Evolutionary conservation across 2,797 vertebrate species (phyloP).

Genomic region (Macropus fuliginosus): DNA sequence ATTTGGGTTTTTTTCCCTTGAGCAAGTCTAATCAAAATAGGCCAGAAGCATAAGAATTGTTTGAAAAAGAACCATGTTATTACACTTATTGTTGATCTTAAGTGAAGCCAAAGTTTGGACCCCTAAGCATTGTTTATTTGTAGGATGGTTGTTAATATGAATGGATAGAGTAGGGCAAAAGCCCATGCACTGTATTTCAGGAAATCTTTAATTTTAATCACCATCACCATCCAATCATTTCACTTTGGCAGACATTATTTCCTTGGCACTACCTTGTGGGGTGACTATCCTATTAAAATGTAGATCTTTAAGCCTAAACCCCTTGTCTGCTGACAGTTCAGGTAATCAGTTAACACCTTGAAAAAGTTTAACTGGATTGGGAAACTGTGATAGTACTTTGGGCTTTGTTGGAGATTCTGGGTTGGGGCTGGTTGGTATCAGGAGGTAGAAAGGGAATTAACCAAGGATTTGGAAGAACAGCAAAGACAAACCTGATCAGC

Average conservation of each 20-base stretch:
- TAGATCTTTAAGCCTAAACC: background rate
- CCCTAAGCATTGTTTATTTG: slow-evolving; percentile 20
- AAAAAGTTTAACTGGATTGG: background rate
- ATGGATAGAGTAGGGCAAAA: slow-evolving; percentile 17
- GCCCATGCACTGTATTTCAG: background rate
- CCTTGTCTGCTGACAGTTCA: slow-evolving; percentile 24
- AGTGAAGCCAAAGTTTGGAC: slow-evolving; percentile 19
- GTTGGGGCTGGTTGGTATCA: background rate
- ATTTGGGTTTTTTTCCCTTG: slow-evolving; percentile 37
- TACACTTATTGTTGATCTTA: slow-evolving; percentile 42
- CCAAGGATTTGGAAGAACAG: background rate
- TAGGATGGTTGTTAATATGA: slow-evolving; percentile 31
- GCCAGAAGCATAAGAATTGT: slow-evolving; percentile 15
- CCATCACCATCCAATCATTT: slow-evolving; percentile 13
- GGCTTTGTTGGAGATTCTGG: background rate
- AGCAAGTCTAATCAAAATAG: slow-evolving; percentile 8
- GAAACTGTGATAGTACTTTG: background rate
- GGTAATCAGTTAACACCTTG: slow-evolving; percentile 4
- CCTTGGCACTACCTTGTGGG: background rate
- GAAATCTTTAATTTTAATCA: slow-evolving; percentile 3
- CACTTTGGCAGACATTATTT: background rate
- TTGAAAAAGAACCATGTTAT: background rate
- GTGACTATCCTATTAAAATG: background rate
- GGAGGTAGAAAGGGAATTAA: slow-evolving; percentile 9
- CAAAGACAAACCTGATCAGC: slow-evolving; percentile 5